Evolutionary conservation across 2,113 vertebrate species (phyloP).

Genomic region (Podilymbus podiceps): DNA sequence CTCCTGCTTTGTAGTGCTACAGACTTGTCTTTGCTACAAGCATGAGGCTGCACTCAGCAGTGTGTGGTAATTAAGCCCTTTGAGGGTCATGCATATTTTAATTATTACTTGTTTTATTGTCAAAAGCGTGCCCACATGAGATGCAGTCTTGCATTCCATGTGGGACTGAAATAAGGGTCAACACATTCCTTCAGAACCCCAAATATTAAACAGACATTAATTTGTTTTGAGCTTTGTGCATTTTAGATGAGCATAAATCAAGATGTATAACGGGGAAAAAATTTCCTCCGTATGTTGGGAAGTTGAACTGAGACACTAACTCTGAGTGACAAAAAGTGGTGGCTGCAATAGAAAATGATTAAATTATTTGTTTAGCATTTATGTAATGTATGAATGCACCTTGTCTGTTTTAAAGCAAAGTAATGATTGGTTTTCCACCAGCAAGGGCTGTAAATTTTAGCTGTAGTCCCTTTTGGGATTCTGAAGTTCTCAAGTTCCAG

Average conservation of each 20-base stretch:
- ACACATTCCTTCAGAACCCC: conserved; percentile 1
- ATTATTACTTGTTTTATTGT: conserved; percentile 14
- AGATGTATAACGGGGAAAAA: not conserved
- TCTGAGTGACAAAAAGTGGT: conserved; percentile 10
- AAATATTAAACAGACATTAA: not conserved
- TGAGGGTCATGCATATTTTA: conserved; percentile 37
- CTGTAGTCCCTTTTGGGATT: conserved; percentile 53
- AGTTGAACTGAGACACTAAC: not conserved
- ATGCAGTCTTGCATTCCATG: not conserved
- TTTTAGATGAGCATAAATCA: conserved; percentile 15
- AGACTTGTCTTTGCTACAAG: not conserved
- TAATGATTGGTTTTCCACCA: conserved; percentile 52
- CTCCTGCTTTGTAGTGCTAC: conserved; percentile 33
- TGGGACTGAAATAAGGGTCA: not conserved
- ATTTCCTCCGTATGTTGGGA: not conserved
- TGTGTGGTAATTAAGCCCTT: not conserved
- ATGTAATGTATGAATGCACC: conserved; percentile 1
- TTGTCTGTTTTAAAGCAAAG: conserved; percentile 54
- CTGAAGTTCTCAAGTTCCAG: conserved; percentile 63
- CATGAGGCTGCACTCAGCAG: conserved; percentile 2
- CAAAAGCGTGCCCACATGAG: conserved; percentile 36
- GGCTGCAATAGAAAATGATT: not conserved
- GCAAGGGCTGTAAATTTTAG: conserved; percentile 33
- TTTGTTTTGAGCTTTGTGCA: conserved; percentile 2
- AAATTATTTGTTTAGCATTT: conserved; percentile 46